Evolutionary conservation across 1,140 invertebrate genomes (phyloP), one percentile per base, ranked within the genome.

Genomic region (Drosophila azteca): DNA sequence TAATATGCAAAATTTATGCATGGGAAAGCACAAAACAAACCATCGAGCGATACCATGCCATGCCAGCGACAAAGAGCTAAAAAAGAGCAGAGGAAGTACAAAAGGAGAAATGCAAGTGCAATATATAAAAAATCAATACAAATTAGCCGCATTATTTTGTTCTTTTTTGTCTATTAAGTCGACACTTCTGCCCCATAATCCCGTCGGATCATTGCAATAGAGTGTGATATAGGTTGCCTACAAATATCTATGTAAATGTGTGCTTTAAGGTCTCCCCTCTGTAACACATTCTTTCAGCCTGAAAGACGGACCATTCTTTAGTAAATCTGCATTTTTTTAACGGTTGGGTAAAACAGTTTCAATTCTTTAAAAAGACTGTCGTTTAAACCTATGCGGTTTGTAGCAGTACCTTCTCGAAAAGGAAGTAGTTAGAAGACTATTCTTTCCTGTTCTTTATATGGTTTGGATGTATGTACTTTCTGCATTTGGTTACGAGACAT

Each of bases 1-100:
- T 87, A 87, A 87, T 88, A 87, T 87, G 82, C 82, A 82, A 87
- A 87, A 87, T 87, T 87, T 87, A 87, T 87, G 83, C 82, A 87
- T 88, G 83, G 82, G 82, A 85, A 88, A 87, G 78, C 71, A 82
- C 83, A 88, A 87, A 84, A 85, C 79, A 83, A 83, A 83, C 80
- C 74, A 78, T 68, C 58, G 31, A 66, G 60, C 51, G 63, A 77
- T 53, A 59, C 59, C 29, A 53, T 59, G 54, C 51, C 55, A 70
- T 53, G 67, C 59, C 29, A 53, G 41, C 67, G 55, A 60, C 67
- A 84, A 55, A 59, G 71, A 74, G 53, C 45, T 62, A 62, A 44
- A 43, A 64, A 69, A 77, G 72, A 63, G 39, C 22, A 64, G 5
- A 41, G 13, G 29, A 49, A 48, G 17, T 61, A 26, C 43, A 53